These are phyloP conservation scores for Myotis brandtii DNA, from an alignment of 2,113 vertebrate genomes.

Conservation along the genomic window DNA sequence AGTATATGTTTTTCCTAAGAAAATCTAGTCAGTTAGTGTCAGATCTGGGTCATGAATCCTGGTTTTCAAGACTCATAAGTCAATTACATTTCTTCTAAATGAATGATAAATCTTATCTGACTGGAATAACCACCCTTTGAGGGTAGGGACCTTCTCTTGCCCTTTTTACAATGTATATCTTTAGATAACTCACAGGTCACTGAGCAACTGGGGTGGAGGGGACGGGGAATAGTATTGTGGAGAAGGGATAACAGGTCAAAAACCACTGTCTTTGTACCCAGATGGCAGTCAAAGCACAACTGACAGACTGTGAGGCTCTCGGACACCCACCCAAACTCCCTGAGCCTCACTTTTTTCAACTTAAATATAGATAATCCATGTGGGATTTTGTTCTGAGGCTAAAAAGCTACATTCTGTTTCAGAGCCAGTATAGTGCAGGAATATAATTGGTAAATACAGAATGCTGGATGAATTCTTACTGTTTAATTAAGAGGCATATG, in stretches of 20 bases:
- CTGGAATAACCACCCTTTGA: neutral
- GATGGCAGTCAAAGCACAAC: neutral
- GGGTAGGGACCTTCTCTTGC: neutral
- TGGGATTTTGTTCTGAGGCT: neutral
- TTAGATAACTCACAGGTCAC: neutral
- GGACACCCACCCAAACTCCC: neutral
- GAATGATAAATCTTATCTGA: neutral
- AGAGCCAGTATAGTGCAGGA: neutral
- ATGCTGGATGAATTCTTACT: constrained; percentile 3
- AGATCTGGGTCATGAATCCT: neutral
- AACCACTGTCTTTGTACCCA: neutral
- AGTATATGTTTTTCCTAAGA: neutral
- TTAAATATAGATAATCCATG: neutral
- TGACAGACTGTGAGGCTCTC: neutral
- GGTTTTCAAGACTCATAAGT: neutral
- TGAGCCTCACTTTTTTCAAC: neutral
- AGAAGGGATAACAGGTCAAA: neutral
- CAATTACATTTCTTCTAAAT: neutral
- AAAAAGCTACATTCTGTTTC: neutral
- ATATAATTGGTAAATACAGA: neutral
- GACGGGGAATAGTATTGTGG: rapidly evolving
- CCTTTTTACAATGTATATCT: neutral
- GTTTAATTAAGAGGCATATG: neutral
- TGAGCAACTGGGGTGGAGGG: neutral
- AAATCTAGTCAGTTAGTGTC: neutral